Evolutionary conservation across 1,140 invertebrate species (phyloP).

Genomic region (Catajapyx aquilonaris): DNA sequence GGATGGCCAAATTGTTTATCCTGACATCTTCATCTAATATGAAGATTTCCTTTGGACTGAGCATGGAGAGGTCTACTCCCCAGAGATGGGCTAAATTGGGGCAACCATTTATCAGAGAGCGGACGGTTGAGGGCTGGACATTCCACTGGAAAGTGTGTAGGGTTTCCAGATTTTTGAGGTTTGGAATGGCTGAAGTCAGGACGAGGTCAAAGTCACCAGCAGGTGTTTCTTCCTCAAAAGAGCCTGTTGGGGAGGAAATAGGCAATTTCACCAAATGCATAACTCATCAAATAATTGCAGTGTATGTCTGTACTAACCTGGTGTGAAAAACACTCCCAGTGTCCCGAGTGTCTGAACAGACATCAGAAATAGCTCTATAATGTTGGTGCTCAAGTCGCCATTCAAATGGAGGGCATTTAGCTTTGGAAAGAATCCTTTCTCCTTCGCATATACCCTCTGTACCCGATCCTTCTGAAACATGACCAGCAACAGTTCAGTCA

Average conservation of each 20-base stretch:
- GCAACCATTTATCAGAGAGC: not conserved
- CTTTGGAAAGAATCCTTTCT: constrained; percentile 2
- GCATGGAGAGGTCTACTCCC: constrained; percentile 4
- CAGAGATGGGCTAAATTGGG: constrained; percentile 2
- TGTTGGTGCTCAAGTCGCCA: not conserved
- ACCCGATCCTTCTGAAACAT: too few relatives aligned
- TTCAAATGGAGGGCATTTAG: not conserved
- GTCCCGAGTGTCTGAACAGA: not conserved
- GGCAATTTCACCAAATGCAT: too few relatives aligned
- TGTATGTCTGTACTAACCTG: too few relatives aligned
- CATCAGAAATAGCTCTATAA: constrained; percentile 2
- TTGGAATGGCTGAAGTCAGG: too few relatives aligned
- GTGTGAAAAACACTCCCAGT: too few relatives aligned
- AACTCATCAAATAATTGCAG: too few relatives aligned
- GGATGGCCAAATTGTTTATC: not conserved
- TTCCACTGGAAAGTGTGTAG: constrained; percentile 5
- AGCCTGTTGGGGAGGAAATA: too few relatives aligned
- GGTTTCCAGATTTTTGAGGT: not conserved
- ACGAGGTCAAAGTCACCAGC: too few relatives aligned
- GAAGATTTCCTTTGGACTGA: not conserved
- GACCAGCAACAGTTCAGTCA: too few relatives aligned
- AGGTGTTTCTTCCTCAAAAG: too few relatives aligned
- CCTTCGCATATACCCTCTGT: too few relatives aligned
- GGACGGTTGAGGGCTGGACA: constrained; percentile 1
- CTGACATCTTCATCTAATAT: constrained; percentile 1